phyloP scores from a whole-genome alignment of 1,140 invertebrate genomes.

The Lithobius niger region DNA sequence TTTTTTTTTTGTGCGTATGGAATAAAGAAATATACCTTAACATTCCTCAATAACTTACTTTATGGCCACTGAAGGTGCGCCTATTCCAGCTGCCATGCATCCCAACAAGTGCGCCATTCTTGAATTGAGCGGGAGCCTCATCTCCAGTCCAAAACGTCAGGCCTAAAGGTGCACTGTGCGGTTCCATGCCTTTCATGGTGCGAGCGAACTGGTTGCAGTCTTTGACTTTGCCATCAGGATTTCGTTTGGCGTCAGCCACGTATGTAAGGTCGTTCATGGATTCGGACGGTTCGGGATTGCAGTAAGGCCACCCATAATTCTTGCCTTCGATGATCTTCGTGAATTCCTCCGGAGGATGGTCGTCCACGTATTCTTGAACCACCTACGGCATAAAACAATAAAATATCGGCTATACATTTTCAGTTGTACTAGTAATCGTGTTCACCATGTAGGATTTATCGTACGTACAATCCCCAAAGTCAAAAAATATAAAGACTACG shows the following conservation, averaged over 20 bases:
- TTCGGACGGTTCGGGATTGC: background rate
- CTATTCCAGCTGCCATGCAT: constrained; percentile 2
- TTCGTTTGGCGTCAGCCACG: background rate
- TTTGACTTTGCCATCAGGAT: background rate
- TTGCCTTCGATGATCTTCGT: background rate
- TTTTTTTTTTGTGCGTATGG: no score
- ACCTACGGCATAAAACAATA: no score
- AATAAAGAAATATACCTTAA: no score
- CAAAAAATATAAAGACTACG: no score
- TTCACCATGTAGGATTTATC: no score
- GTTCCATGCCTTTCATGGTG: background rate
- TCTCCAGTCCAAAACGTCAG: background rate
- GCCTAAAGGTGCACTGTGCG: constrained; percentile 2
- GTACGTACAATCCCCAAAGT: no score
- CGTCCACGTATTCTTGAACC: background rate
- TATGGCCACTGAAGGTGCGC: background rate
- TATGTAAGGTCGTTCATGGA: background rate
- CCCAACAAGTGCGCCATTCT: background rate
- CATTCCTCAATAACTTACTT: no score
- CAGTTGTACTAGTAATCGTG: no score
- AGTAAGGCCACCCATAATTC: constrained; percentile 6
- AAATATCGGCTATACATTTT: no score
- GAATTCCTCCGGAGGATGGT: constrained; percentile 2
- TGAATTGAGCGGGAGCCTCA: background rate
- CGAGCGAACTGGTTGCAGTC: background rate